phyloP scores from a whole-genome alignment of 37 sponge, comb jelly and placozoan genomes.

The Cliona cf. orientalis region DNA sequence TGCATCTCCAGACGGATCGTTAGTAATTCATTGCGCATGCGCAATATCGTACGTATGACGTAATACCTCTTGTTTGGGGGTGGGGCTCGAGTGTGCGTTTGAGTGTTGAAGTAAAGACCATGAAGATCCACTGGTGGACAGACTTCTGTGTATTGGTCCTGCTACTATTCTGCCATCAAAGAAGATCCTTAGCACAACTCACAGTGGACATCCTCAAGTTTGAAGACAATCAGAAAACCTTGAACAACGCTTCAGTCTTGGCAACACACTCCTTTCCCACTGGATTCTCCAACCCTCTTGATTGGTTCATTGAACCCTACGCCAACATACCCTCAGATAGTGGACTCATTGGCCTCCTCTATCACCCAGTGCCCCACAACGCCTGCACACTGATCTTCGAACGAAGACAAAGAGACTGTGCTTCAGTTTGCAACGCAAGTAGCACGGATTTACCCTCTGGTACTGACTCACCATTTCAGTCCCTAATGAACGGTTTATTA shows the following conservation, averaged over 20 bases:
- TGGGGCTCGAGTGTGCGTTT: background rate
- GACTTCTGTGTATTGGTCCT: background rate
- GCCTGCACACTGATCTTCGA: background rate
- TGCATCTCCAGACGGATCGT: too few relatives aligned
- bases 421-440: too few relatives aligned
- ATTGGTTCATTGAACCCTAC: slow-evolving; percentile 3
- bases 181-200: background rate
- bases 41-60: background rate
- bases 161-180: background rate
- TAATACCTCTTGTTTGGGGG: background rate
- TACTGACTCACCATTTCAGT: too few relatives aligned
- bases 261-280: background rate
- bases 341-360: slow-evolving; percentile 1
- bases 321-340: slow-evolving; percentile 15
- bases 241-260: background rate
- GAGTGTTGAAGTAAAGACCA: background rate
- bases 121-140: background rate
- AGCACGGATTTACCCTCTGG: too few relatives aligned
- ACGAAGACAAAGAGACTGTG: too few relatives aligned
- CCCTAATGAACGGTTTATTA: too few relatives aligned
- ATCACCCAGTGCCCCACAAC: background rate
- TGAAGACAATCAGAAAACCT: background rate
- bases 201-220: background rate
- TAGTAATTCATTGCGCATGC: too few relatives aligned
- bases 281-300: slow-evolving; percentile 11